phyloP scores from a whole-genome alignment of 2,113 vertebrate genomes.

The Vidua chalybeata region DNA sequence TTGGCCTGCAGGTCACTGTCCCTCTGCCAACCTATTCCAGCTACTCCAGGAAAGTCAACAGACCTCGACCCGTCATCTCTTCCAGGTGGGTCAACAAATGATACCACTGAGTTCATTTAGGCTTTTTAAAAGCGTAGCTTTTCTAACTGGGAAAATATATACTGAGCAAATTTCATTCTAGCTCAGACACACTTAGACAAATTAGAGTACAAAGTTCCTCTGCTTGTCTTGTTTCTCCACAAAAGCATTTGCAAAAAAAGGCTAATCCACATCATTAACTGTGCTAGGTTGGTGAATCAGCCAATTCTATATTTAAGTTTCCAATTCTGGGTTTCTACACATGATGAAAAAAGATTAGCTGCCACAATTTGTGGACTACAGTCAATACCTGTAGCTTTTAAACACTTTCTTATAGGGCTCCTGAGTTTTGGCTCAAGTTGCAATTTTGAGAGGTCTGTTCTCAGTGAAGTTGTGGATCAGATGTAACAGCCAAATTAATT shows the following conservation, averaged over 20 bases:
- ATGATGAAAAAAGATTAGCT: slow-evolving; percentile 3
- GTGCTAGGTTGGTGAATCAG: background rate
- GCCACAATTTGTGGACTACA: background rate
- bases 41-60: slow-evolving; percentile 50
- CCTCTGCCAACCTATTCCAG: background rate
- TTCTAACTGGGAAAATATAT: slow-evolving; percentile 62
- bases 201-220: background rate
- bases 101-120: slow-evolving; percentile 46
- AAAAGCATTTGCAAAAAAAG: background rate
- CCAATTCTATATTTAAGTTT: slow-evolving; percentile 40
- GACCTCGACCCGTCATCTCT: slow-evolving; percentile 13
- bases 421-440: background rate
- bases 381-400: background rate
- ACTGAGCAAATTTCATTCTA: slow-evolving; percentile 36
- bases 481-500: background rate
- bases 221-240: background rate
- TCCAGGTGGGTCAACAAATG: slow-evolving; percentile 65
- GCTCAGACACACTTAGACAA: background rate
- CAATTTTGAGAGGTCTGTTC: background rate
- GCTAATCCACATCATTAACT: background rate
- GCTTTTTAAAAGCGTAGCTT: slow-evolving; percentile 48
- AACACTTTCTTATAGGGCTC: background rate
- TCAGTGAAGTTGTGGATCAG: background rate
- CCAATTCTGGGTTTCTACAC: slow-evolving; percentile 12
- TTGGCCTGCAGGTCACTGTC: slow-evolving; percentile 63